These are phyloP conservation scores for Egretta garzetta DNA, from an alignment of 2,113 vertebrate genomes.

Conservation along the genomic window DNA sequence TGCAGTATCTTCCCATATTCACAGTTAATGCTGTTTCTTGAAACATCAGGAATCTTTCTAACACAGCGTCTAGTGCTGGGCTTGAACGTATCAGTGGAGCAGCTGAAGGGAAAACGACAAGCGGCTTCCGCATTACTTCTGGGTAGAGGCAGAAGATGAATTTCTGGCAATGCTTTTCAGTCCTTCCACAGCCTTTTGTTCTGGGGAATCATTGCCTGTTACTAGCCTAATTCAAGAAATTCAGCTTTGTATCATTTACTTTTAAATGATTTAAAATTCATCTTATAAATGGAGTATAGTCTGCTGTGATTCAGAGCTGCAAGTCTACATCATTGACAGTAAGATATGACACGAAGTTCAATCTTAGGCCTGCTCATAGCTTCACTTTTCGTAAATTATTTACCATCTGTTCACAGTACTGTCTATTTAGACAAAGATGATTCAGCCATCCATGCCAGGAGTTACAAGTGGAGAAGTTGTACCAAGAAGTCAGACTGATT, in stretches of 20 bases:
- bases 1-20: not conserved
- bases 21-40: not conserved
- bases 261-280: conserved; percentile 50
- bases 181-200: conserved; percentile 17
- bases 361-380: conserved; percentile 35
- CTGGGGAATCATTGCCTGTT: conserved; percentile 21
- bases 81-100: not conserved
- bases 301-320: conserved; percentile 43
- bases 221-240: conserved; percentile 48
- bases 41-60: not conserved
- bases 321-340: conserved; percentile 33
- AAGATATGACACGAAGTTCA: conserved; percentile 45
- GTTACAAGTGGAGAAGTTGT: conserved; percentile 48
- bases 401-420: conserved; percentile 65
- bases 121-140: not conserved
- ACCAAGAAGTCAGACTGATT: conserved; percentile 47
- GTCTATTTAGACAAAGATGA: conserved; percentile 50
- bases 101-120: conserved; percentile 40
- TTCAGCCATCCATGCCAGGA: conserved; percentile 49
- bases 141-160: conserved; percentile 28
- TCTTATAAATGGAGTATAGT: conserved; percentile 41
- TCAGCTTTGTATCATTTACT: conserved; percentile 66
- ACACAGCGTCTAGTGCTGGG: not conserved
- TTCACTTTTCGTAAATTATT: conserved; percentile 57
- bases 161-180: conserved; percentile 19